These are phyloP conservation scores for Danio choprae DNA, from an alignment of 2,797 vertebrate species.

Conservation along the genomic window DNA sequence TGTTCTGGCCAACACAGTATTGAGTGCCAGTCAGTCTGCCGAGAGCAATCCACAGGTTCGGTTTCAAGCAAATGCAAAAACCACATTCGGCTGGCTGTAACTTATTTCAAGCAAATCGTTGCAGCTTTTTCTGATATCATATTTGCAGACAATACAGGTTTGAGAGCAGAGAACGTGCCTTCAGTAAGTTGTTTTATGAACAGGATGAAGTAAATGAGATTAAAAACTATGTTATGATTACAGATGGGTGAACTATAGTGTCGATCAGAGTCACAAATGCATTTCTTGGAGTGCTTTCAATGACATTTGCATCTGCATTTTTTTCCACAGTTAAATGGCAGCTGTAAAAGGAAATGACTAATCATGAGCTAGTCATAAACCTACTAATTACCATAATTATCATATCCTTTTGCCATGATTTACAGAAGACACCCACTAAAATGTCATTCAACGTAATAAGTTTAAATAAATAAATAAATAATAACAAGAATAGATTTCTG, in stretches of 20 bases:
- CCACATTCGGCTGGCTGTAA: background rate
- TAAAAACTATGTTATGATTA: background rate
- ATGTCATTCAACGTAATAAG: no score
- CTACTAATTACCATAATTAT: background rate
- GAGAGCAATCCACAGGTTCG: slow-evolving; percentile 51
- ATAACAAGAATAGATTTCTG: no score
- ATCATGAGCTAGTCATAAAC: background rate
- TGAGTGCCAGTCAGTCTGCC: slow-evolving; percentile 44
- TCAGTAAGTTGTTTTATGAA: background rate
- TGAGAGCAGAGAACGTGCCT: background rate
- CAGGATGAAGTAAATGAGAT: background rate
- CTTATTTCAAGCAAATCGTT: slow-evolving; percentile 5
- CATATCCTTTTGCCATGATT: no score
- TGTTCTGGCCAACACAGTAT: slow-evolving; percentile 45
- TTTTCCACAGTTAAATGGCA: background rate
- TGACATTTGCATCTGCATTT: background rate
- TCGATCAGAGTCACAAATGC: background rate
- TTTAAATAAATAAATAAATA: no score
- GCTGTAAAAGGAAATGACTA: background rate
- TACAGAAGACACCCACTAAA: no score
- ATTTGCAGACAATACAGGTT: background rate
- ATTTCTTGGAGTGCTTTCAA: background rate
- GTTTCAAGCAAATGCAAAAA: slow-evolving; percentile 22
- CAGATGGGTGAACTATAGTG: background rate
- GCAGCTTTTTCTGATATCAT: no score